Conservation (phyloP, 2,797 vertebrate species). For the Epinephelus coioides region DNA sequence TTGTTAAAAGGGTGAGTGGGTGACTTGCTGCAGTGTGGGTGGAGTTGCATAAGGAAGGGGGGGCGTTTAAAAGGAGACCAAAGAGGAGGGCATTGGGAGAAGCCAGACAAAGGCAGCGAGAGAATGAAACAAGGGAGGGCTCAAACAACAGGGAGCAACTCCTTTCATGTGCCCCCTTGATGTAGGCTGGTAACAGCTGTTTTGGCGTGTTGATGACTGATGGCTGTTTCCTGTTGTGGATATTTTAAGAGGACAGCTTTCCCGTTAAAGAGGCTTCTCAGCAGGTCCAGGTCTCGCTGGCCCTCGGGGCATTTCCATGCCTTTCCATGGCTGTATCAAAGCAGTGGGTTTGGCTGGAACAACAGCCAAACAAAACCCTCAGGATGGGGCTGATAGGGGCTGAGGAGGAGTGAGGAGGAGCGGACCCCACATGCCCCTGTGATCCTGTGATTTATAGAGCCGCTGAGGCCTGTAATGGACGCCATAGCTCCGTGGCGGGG, state of each 20-base stretch:
- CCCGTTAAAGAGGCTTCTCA: conserved; percentile 86
- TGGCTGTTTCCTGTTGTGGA: conserved; percentile 93
- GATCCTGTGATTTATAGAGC: conserved; percentile 82
- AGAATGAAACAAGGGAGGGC: conserved; percentile 85
- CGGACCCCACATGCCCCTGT: conserved; percentile 77
- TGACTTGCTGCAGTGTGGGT: conserved; percentile 64
- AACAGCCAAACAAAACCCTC: conserved; percentile 75
- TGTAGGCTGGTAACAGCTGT: conserved; percentile 92
- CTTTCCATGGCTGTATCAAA: conserved; percentile 79
- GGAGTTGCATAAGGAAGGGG: conserved; percentile 72
- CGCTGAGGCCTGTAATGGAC: conserved; percentile 76
- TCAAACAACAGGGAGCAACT: conserved; percentile 85
- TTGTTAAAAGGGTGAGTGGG: conserved; percentile 71
- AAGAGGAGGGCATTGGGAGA: conserved; percentile 81
- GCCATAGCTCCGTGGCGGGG: conserved; percentile 67
- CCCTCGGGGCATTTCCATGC: conserved; percentile 79
- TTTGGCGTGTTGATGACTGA: conserved; percentile 90
- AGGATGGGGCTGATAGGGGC: conserved; percentile 64
- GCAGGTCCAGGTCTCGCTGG: conserved; percentile 76
- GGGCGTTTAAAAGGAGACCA: conserved; percentile 73
- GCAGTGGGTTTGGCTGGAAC: conserved; percentile 73
- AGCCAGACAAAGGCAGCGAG: conserved; percentile 83
- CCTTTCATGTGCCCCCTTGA: conserved; percentile 90
- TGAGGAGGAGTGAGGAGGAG: conserved; percentile 76
- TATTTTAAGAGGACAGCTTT: conserved; percentile 89